Evolutionary conservation across 2,888 invertebrate genomes (phyloP), one percentile per base, ranked within the genome.

Genomic region (Sialis lutaria): DNA sequence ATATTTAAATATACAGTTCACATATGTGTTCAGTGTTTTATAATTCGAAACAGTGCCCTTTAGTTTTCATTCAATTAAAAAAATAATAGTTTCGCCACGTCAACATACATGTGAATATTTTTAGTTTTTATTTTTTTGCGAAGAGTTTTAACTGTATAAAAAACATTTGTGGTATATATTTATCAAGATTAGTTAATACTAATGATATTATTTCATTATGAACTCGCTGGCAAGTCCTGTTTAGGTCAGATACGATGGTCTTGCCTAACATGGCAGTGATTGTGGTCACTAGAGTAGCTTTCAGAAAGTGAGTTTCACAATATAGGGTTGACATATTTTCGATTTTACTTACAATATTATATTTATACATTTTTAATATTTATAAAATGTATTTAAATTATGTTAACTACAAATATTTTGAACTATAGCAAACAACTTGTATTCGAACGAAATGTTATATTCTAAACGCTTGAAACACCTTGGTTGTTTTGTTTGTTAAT

Each of bases 61-160:
- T 10, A 6, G 40, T 13, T 35, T 35, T 35, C 10, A n/a, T 35
- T 35, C 10, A 40, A 40, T 40, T 40, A 13, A n/a, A 40, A 40
- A 13, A n/a, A n/a, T 35, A 13, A 10, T n/a, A 40, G 13, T 48
- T 51, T 50, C 57, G 64, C 64, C 64, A 64, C 64, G 64, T 64
- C 64, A 63, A 64, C 64, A 64, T 62, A 61, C 60, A 62, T 59
- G 46, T 51, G 46, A 52, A 37, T 54, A 55, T 54, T 48, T 22
- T 22, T 22, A 22, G 22, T 22, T 22, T 22, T 22, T 22, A 22
- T 22, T 22, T 22, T 22, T 22, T 22, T 22, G 22, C 22, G 22
- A 22, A 22, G 22, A 22, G 22, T 22, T 22, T 22, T 22, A 22
- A 22, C 4, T 22, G 22, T 22, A 22, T 22, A 22, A 22, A 22